Evolutionary conservation across 1,140 invertebrate species (phyloP).

Genomic region (Drosophila repletoides): DNA sequence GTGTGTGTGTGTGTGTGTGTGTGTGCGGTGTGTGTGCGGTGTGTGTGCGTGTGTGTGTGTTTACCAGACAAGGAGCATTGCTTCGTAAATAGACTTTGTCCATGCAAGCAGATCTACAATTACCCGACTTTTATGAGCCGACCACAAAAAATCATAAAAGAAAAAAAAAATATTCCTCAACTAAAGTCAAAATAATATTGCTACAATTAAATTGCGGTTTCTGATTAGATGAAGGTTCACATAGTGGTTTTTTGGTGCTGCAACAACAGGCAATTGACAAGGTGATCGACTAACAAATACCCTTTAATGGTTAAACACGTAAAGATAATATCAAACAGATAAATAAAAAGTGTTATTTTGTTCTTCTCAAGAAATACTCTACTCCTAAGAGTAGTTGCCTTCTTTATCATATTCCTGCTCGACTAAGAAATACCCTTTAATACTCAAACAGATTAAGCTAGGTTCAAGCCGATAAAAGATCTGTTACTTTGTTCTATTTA

Average conservation of each 20-base stretch:
- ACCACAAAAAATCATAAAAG: slow-evolving; percentile 54
- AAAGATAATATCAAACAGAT: too few relatives aligned
- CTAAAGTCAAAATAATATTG: slow-evolving; percentile 22
- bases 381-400: too few relatives aligned
- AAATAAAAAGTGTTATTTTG: too few relatives aligned
- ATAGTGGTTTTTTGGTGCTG: slow-evolving; percentile 36
- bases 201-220: slow-evolving; percentile 65
- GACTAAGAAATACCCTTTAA: not conserved
- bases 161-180: slow-evolving; percentile 18
- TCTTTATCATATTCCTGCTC: too few relatives aligned
- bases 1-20: slow-evolving; percentile 11
- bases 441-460: not conserved
- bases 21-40: slow-evolving; percentile 6
- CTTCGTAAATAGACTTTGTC: slow-evolving; percentile 21
- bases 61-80: slow-evolving; percentile 51
- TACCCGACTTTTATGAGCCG: slow-evolving; percentile 29
- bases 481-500: too few relatives aligned
- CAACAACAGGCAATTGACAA: not conserved
- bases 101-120: slow-evolving; percentile 28
- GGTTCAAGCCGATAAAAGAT: too few relatives aligned
- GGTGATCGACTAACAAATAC: not conserved
- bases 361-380: too few relatives aligned
- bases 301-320: not conserved
- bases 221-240: slow-evolving; percentile 51
- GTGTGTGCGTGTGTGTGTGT: slow-evolving; percentile 13